Evolutionary conservation across 2,888 invertebrate species (phyloP), one percentile per base, ranked within the genome.

Genomic region (Drosophila macrospina): DNA sequence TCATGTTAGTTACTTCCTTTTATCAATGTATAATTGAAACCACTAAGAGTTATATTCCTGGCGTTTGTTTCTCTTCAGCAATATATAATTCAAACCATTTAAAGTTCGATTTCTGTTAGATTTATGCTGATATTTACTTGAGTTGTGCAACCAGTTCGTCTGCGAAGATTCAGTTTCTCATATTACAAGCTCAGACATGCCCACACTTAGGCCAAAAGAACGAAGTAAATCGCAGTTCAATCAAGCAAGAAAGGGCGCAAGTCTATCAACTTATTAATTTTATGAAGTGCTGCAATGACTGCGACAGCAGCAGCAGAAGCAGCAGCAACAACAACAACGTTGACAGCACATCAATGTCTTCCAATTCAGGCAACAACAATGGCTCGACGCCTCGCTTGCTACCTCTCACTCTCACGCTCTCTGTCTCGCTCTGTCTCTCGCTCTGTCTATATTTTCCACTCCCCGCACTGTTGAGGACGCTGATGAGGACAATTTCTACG

Each of bases 211-310:
- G 32, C 36, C 10, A 41, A 30, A 44, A 45, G 66, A 64, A 74
- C 75, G 48, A 51, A 62, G 70, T 75, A 45, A 68, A 64, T 75
- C 75, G 48, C 54, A 62, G 70, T 75, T 73, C 74, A 84, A 77
- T 79, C 79, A 81, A 80, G 73, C 79, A 68, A 71, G 70, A 83
- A 74, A 82, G 80, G 77, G 77, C 88, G 86, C 71, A 69, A 82
- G 83, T 84, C 83, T 82, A 82, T 85, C 87, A 86, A 81, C 78
- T 90, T 90, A 89, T 88, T 90, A 90, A 90, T 90, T 90, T 89
- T 73, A 90, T 90, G 85, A 90, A 90, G 90, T 88, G 85, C 82
- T 79, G 74, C 73, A 47, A 64, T 61, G 69, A 78, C 55, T 59
- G 34, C 48, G 62, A 62, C 59, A 57, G 45, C 63, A 61, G 36